Percentiles rank a stretch among this genome's conserved stretches.
These are phyloP conservation scores for Lordiphosa fenestrarum DNA, from an alignment of 2,888 invertebrate genomes.

Conservation along the genomic window DNA sequence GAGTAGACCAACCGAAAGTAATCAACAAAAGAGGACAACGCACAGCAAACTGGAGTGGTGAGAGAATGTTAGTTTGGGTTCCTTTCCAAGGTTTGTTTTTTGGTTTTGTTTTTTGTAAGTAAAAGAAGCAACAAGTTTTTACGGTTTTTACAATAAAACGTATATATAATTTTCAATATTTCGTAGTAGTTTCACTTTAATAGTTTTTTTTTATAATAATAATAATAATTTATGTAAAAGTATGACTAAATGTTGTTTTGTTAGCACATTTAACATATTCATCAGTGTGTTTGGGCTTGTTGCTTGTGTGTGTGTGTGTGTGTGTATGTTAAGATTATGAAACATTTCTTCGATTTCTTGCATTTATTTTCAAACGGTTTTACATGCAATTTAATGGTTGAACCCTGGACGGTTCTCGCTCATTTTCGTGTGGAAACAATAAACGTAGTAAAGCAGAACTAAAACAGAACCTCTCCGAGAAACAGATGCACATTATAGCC, in stretches of 20 bases:
- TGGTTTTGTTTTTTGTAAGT: constrained; percentile 36
- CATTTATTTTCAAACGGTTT: constrained; percentile 8
- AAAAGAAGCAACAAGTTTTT: constrained; percentile 70
- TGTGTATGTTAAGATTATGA: constrained; percentile 32
- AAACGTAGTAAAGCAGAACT: too few relatives aligned
- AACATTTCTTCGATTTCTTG: constrained; percentile 22
- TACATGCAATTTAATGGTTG: too few relatives aligned
- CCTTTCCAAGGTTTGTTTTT: constrained; percentile 51
- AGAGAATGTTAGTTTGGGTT: constrained; percentile 46
- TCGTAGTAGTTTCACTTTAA: constrained; percentile 39
- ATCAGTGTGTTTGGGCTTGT: constrained; percentile 3
- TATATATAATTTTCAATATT: constrained; percentile 70
- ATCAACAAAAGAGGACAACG: constrained; percentile 44
- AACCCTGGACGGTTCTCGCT: too few relatives aligned
- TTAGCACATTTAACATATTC: constrained; percentile 10
- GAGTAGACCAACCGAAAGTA: constrained; percentile 11
- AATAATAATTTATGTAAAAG: constrained; percentile 21
- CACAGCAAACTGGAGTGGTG: constrained; percentile 50
- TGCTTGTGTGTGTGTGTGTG: constrained; percentile 16
- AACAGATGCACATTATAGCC: too few relatives aligned
- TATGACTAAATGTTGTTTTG: constrained; percentile 44
- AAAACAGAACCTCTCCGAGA: too few relatives aligned
- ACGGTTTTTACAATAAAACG: constrained; percentile 76
- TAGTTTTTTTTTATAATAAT: constrained; percentile 34
- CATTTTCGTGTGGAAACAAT: too few relatives aligned